phyloP scores from a whole-genome alignment of 2,113 vertebrate genomes.

The Cryptomyrus ogoouensis region DNA sequence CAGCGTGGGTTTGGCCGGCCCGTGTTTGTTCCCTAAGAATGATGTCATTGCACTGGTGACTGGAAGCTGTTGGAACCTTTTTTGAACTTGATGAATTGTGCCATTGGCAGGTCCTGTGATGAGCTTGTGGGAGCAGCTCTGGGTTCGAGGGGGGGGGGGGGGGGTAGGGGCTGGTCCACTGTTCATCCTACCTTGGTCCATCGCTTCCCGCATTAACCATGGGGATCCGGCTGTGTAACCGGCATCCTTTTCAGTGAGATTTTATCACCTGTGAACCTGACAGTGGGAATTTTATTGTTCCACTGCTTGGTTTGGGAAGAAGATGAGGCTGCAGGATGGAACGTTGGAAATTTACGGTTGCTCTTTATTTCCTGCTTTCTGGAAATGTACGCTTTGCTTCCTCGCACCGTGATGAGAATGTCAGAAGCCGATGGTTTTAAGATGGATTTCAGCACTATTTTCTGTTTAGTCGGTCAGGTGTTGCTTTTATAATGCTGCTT shows the following conservation, averaged over 20 bases:
- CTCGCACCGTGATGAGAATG: slow-evolving; percentile 35
- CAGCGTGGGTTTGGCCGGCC: background rate
- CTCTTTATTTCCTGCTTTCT: slow-evolving; percentile 28
- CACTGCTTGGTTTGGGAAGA: slow-evolving; percentile 1
- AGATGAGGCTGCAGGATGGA: slow-evolving; percentile 21
- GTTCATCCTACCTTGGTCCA: background rate
- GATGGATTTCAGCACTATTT: slow-evolving; percentile 10
- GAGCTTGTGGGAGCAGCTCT: background rate
- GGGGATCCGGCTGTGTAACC: too few relatives aligned
- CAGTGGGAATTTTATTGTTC: background rate
- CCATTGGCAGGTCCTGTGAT: background rate
- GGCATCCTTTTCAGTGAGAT: background rate
- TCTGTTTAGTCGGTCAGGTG: background rate
- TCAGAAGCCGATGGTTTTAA: slow-evolving; percentile 21
- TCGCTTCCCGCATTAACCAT: background rate
- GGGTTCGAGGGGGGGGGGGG: too few relatives aligned
- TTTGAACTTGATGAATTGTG: background rate
- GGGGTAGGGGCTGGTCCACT: background rate
- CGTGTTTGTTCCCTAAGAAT: background rate
- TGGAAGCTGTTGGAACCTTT: background rate
- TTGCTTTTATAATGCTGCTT: background rate
- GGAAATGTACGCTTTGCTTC: slow-evolving; percentile 21
- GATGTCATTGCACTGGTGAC: background rate
- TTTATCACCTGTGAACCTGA: background rate
- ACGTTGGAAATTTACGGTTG: slow-evolving; percentile 25